Conservation (phyloP, 37 sponge, comb jelly and placozoan genomes). For the Spongilla lacustris region DNA sequence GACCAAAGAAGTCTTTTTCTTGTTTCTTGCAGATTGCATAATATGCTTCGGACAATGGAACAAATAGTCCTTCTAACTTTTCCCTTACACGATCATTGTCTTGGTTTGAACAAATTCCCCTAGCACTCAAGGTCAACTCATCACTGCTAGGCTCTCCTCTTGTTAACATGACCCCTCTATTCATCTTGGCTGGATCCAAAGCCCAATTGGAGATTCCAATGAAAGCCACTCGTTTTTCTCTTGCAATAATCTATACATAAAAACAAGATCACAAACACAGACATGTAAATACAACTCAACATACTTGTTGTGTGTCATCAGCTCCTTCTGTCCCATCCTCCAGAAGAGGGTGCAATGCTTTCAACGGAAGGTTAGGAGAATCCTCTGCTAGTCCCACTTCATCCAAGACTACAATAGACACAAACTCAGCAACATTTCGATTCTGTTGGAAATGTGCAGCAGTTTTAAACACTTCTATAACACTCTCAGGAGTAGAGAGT, state of each 20-base stretch:
- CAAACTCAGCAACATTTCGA: slow-evolving; percentile 51
- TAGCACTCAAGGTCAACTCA: slow-evolving; percentile 78
- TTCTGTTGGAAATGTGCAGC: slow-evolving; percentile 72
- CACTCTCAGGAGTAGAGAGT: slow-evolving; percentile 83
- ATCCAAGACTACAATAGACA: slow-evolving; percentile 90
- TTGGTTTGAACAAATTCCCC: slow-evolving; percentile 67
- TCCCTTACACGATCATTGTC: slow-evolving; percentile 47
- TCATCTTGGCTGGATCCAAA: slow-evolving; percentile 95
- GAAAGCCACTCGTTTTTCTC: slow-evolving; percentile 72
- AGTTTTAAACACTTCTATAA: slow-evolving; percentile 78
- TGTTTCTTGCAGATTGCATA: slow-evolving; percentile 43
- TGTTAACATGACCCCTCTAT: slow-evolving; percentile 85
- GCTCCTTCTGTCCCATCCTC: slow-evolving; percentile 92
- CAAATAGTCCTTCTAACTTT: slow-evolving; percentile 38
- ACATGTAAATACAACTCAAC: neutral
- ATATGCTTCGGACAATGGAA: slow-evolving; percentile 66
- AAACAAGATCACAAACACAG: neutral
- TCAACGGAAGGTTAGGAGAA: slow-evolving; percentile 90
- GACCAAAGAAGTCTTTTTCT: slow-evolving; percentile 79
- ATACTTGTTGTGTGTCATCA: slow-evolving; percentile 48
- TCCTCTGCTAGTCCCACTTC: slow-evolving; percentile 97
- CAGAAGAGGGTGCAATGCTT: slow-evolving; percentile 92
- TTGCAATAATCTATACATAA: slow-evolving; percentile 35
- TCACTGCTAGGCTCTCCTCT: slow-evolving; percentile 72
- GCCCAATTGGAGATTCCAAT: slow-evolving; percentile 96